phyloP scores from a whole-genome alignment of 2,888 invertebrate species.

The Hydropsyche betteni region DNA sequence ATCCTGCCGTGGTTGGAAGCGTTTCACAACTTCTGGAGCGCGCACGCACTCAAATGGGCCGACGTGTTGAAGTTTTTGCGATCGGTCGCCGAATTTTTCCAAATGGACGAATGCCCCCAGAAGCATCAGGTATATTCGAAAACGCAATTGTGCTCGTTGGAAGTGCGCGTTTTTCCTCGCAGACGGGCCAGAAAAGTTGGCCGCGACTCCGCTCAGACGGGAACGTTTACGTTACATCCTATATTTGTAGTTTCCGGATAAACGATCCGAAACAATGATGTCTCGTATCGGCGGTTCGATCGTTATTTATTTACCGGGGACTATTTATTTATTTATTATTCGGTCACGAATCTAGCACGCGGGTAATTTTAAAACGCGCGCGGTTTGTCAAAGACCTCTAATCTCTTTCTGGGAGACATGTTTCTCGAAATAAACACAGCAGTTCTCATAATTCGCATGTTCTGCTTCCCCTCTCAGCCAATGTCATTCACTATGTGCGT shows the following conservation, averaged over 20 bases:
- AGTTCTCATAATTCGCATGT: constrained; percentile 29
- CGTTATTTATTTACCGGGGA: no score
- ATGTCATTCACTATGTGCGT: constrained; percentile 20
- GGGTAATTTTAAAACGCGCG: constrained; percentile 9
- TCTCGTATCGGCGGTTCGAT: no score
- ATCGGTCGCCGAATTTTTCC: constrained; percentile 62
- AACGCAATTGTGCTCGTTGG: neutral
- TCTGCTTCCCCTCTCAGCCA: constrained; percentile 26
- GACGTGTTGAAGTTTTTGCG: constrained; percentile 63
- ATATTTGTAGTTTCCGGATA: no score
- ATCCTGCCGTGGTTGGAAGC: constrained; percentile 42
- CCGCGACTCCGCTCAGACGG: no score
- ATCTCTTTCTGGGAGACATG: constrained; percentile 9
- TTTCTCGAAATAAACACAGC: constrained; percentile 30
- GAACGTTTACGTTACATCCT: no score
- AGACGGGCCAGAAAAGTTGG: no score
- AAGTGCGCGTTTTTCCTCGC: no score
- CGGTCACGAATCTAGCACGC: no score
- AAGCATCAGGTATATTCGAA: neutral
- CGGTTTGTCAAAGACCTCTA: constrained; percentile 29
- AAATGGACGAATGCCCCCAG: constrained; percentile 57
- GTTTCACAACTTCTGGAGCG: constrained; percentile 59
- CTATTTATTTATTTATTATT: neutral
- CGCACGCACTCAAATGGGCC: constrained; percentile 63
- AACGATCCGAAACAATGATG: no score